Base-by-base conservation (phyloP, 53 echinoderm and acorn worm species). In the Astropecten irregularis region DNA sequence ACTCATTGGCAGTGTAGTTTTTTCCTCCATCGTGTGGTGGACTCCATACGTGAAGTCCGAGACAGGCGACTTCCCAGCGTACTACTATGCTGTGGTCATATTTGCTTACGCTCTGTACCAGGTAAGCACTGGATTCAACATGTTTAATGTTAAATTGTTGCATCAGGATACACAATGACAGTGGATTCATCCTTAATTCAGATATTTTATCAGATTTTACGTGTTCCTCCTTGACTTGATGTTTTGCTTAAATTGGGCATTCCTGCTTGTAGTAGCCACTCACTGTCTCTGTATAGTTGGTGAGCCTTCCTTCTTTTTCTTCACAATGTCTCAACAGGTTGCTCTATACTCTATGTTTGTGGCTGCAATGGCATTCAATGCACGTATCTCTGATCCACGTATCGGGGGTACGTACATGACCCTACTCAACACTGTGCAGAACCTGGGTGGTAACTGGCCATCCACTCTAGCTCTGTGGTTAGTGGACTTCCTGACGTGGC, bases 371-470 rank as follows among this genome's bases (percentile, higher is more conserved):
- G 87, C 93, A 0, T 93, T 96, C 89, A 83, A 89, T 59, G 91
- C 96, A 55, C 85, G 89, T 21, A 49, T 96, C 59, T 90, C 91
- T 33, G 96, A 96, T 35, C 96, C 96, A 0, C 76, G 84, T 32
- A 96, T 96, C 66, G 96, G 96, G 1, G 96, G 96, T 21, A 96
- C 96, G 19, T 96, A 96, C 73, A 93, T 96, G 93, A 96, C 96
- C 54, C 89, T 96, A 1, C 87, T 96, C 3, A 96, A 96, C 90
- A 96, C 96, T 8, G 91, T 96, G 25, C 44, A 69, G 70, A 96
- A 96, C 76, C 88, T 96, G 11, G 96, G 93, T 26, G 96, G 96
- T 27, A 96, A 96, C 85, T 96, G 96, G 96, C 96, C 96, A 6
- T 66, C 36, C 28, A 96, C 96, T 2, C 28, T 89, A 15, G 89